Evolutionary conservation across 2,113 vertebrate species (phyloP), one percentile per base, ranked within the genome.

Genomic region (Sinocyclocheilus grahami): DNA sequence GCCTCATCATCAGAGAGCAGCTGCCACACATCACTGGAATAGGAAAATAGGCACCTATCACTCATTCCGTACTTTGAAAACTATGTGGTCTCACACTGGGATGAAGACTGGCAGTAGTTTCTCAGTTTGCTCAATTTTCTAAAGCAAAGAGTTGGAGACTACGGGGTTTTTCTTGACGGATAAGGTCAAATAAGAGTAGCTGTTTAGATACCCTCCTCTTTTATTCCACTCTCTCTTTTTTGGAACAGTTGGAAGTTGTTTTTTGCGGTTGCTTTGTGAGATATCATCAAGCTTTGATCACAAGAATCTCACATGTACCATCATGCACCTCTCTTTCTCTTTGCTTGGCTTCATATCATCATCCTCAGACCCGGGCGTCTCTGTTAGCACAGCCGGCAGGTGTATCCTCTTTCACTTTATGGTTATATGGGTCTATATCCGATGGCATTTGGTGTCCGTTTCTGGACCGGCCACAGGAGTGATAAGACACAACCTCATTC

Each of bases 351-450:
- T 27, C n/a, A n/a, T 24, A 55, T 58, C 67, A 65, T 67, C 60
- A 7, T 22, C 33, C 71, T 33, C 78, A 30, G 71, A 86, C 48
- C 14, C 20, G 27, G 65, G 48, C 10, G 12, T 58, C 85, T 63
- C 55, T 58, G 13, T 80, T 84, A 62, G 74, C 80, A 67, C 85
- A 69, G 30, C 10, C 39, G 1, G 39, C 60, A 79, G 81, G 85
- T 86, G 75, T 30, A 74, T 83, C 69, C 81, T 20, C 76, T 78
- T 69, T 30, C 83, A 63, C 22, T 89, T 89, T 85, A 89, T 85
- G 88, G 78, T 76, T 85, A 89, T 89, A 89, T 82, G 83, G 85
- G 88, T 48, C 85, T 78, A 55, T 87, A 85, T 87, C 86, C 82
- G 22, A 42, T 81, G 88, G 77, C 62, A 67, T 77, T 74, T 58